Evolutionary conservation across 2,113 vertebrate genomes (phyloP).

Genomic region (Acrocephalus kingi): DNA sequence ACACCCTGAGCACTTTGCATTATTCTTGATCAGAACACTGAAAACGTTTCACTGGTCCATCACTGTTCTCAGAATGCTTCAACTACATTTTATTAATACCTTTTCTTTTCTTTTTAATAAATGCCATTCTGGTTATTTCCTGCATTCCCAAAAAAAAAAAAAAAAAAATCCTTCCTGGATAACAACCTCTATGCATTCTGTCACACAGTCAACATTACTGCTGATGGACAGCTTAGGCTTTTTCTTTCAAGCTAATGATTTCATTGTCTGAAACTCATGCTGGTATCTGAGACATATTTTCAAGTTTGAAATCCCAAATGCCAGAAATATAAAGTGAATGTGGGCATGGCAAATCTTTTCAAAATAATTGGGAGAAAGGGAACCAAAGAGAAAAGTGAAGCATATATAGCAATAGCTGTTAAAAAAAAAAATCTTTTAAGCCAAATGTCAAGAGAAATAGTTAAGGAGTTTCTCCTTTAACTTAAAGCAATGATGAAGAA

Average conservation of each 20-base stretch:
- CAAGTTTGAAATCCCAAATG: neutral
- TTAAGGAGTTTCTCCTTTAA: neutral
- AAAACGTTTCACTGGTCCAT: neutral
- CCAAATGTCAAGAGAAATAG: neutral
- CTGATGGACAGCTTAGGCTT: neutral
- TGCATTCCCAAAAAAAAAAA: neutral
- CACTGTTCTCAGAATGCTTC: neutral
- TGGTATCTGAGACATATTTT: slow-evolving; percentile 1
- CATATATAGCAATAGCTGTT: neutral
- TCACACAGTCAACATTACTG: neutral
- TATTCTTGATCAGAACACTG: neutral
- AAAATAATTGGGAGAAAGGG: slow-evolving; percentile 9
- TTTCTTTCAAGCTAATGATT: slow-evolving; percentile 6
- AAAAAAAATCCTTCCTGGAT: neutral
- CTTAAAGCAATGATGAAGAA: neutral
- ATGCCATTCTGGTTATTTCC: neutral
- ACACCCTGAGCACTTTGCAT: neutral
- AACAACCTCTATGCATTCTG: neutral
- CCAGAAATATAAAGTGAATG: neutral
- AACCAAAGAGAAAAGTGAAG: neutral
- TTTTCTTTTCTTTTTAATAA: neutral
- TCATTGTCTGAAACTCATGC: slow-evolving; percentile 27
- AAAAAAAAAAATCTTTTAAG: neutral
- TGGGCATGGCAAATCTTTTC: neutral
- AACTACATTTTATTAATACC: neutral